phyloP scores from a whole-genome alignment of 2,888 invertebrate genomes.

The Amphipyra berbera region DNA sequence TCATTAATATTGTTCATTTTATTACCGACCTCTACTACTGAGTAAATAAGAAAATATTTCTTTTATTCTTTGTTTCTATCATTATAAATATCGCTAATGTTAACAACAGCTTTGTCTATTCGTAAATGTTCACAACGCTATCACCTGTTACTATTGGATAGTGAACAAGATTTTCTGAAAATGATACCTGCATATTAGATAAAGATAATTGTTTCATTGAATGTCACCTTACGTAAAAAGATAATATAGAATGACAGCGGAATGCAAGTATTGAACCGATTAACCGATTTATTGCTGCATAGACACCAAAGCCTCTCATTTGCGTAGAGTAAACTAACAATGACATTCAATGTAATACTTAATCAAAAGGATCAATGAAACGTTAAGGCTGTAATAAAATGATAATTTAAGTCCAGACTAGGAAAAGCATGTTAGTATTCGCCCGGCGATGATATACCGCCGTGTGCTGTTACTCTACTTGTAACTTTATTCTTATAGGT shows the following conservation, averaged over 20 bases:
- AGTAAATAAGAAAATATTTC: conserved; percentile 51
- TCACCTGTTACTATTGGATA: conserved; percentile 24
- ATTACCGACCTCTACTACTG: conserved; percentile 62
- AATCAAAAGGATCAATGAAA: conserved; percentile 64
- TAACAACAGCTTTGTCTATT: conserved; percentile 20
- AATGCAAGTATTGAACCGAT: conserved; percentile 4
- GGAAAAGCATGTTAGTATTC: conserved; percentile 78
- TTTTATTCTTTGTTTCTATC: conserved; percentile 42
- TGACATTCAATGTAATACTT: conserved; percentile 33
- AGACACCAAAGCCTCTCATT: background rate
- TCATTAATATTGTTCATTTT: conserved; percentile 68
- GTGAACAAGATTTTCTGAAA: conserved; percentile 15
- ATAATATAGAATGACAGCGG: conserved; percentile 21
- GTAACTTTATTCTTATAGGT: conserved; percentile 59
- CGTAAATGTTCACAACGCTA: conserved; percentile 3
- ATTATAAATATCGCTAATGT: conserved; percentile 24
- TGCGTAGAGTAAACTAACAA: conserved; percentile 17
- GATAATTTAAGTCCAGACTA: conserved; percentile 73
- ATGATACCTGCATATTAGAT: conserved; percentile 15
- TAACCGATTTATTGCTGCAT: background rate
- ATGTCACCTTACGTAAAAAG: conserved; percentile 27
- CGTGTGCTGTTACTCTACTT: conserved; percentile 49
- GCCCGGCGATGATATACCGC: conserved; percentile 66
- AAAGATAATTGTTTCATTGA: conserved; percentile 20
- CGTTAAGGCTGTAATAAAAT: conserved; percentile 61